phyloP scores from a whole-genome alignment of 2,113 vertebrate species.

The Lasiurus borealis region DNA sequence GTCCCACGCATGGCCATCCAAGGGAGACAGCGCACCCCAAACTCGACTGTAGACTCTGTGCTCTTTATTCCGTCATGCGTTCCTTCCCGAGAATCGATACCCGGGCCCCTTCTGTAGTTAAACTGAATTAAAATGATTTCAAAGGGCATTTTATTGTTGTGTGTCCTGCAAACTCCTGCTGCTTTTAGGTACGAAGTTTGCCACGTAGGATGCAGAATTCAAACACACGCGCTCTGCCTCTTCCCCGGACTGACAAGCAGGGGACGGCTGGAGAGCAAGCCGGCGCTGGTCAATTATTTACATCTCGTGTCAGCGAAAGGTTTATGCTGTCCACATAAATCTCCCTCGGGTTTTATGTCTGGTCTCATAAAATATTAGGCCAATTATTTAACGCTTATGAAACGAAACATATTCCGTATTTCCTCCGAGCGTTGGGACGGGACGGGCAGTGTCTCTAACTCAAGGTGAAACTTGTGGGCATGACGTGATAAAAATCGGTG shows the following conservation, averaged over 20 bases:
- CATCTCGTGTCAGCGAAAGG: background rate
- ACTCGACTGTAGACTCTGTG: rapidly evolving
- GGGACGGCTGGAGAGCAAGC: background rate
- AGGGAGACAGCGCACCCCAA: background rate
- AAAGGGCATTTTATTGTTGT: background rate
- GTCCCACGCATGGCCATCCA: background rate
- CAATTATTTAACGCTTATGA: slow-evolving; percentile 8
- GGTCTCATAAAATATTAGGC: slow-evolving; percentile 21
- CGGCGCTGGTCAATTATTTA: slow-evolving; percentile 47
- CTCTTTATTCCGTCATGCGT: background rate
- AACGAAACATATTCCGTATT: background rate
- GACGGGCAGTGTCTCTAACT: background rate
- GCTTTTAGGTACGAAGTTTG: background rate
- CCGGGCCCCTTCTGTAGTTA: background rate
- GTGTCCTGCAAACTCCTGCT: background rate
- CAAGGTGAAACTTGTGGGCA: background rate
- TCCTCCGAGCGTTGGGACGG: background rate
- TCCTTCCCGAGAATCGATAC: background rate
- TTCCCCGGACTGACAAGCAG: background rate
- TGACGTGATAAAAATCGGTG: background rate
- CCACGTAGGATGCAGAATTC: background rate
- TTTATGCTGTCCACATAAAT: slow-evolving; percentile 35
- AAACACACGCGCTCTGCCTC: background rate
- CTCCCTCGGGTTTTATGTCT: background rate
- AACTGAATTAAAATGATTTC: background rate